Percentiles rank a stretch among this genome's conserved stretches.
Conservation (phyloP, 2,888 invertebrate species). For the Limenitis camilla region DNA sequence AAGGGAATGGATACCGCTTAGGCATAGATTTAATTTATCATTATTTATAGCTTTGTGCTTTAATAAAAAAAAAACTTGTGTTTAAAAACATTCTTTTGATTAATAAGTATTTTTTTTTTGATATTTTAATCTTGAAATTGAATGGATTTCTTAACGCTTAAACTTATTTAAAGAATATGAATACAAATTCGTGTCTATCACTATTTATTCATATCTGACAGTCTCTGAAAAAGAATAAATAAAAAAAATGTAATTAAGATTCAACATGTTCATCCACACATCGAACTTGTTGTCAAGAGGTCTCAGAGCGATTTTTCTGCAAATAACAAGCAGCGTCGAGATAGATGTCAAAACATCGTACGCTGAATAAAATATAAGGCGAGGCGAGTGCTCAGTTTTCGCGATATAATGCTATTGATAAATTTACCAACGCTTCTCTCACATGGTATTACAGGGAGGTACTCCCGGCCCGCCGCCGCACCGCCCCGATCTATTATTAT, state of each 20-base stretch:
- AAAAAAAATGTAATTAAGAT: background rate
- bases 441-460: constrained; percentile 67
- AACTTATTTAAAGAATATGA: no score
- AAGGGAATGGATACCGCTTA: no score
- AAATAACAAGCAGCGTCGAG: constrained; percentile 31
- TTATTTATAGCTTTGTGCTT: no score
- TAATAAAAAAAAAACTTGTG: no score
- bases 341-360: constrained; percentile 54
- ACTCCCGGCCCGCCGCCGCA: constrained; percentile 33
- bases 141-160: no score
- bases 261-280: background rate
- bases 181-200: no score
- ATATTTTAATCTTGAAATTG: no score
- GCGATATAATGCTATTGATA: constrained; percentile 69
- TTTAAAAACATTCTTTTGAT: no score
- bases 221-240: background rate
- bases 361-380: constrained; percentile 65
- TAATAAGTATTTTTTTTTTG: no score
- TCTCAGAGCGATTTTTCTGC: constrained; percentile 20
- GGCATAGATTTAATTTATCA: no score
- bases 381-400: constrained; percentile 43
- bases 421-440: constrained; percentile 63
- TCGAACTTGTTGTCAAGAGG: constrained; percentile 3
- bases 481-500: constrained; percentile 61
- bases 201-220: background rate